Percentiles rank a stretch among this genome's conserved stretches.
These are phyloP conservation scores for Phytoseiulus persimilis DNA, from an alignment of 2,888 invertebrate genomes.

Conservation along the genomic window DNA sequence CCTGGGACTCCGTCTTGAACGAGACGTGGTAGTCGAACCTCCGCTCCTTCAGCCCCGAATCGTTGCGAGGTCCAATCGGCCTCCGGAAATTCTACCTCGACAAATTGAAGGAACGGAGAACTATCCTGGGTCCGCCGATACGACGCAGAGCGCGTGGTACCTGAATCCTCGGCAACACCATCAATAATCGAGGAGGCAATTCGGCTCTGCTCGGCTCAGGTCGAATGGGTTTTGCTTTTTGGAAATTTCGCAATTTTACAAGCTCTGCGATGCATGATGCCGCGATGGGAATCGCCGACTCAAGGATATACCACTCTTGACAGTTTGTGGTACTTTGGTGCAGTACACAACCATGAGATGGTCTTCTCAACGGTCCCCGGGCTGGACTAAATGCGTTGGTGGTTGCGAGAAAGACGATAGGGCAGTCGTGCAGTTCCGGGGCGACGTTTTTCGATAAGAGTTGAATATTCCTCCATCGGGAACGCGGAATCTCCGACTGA, in stretches of 20 bases:
- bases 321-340: not conserved
- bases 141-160: not conserved
- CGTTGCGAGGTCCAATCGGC: not conserved
- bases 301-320: not conserved
- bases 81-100: not conserved
- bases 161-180: not conserved
- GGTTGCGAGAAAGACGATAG: not conserved
- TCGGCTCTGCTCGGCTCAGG: not conserved
- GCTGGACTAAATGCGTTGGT: not conserved
- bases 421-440: not conserved
- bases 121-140: not conserved
- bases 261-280: not conserved
- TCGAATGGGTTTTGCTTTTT: not conserved
- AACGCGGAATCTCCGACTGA: not conserved
- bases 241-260: not conserved
- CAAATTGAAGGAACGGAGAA: not conserved
- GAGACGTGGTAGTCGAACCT: not conserved
- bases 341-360: constrained; percentile 5
- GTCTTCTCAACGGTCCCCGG: constrained; percentile 5
- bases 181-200: not conserved
- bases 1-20: not conserved
- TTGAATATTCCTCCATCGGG: not conserved
- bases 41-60: not conserved
- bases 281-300: not conserved
- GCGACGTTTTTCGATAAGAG: not conserved